These are phyloP conservation scores for Bos taurus DNA, from an alignment of 2,113 vertebrate species.

Conservation along the genomic window DNA sequence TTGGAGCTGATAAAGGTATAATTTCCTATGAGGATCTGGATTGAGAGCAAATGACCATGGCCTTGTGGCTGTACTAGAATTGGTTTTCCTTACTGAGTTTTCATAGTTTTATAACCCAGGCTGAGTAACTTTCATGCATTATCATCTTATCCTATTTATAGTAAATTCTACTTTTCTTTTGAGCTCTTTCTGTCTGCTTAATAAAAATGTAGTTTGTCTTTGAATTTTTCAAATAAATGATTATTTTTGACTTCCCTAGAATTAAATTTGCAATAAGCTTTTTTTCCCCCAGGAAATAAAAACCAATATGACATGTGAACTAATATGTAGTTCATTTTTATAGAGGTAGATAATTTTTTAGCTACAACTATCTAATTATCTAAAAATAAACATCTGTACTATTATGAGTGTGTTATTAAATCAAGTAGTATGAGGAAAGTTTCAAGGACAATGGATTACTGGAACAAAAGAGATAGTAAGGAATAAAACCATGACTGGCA, in stretches of 20 bases:
- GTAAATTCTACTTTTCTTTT: neutral
- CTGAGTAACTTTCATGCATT: neutral
- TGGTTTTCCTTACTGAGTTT: neutral
- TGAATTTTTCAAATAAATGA: constrained; percentile 5
- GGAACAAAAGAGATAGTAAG: constrained; percentile 35
- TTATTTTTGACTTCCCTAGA: constrained; percentile 9
- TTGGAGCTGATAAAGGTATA: neutral
- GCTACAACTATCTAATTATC: constrained; percentile 1
- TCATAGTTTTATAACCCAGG: neutral
- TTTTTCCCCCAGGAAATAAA: neutral
- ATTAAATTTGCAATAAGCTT: neutral
- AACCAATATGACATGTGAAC: neutral
- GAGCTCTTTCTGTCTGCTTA: neutral
- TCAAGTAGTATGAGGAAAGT: neutral
- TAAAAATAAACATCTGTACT: constrained; percentile 45
- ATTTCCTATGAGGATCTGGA: neutral
- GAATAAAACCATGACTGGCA: constrained; percentile 15
- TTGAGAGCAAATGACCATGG: neutral
- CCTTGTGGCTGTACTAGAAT: neutral
- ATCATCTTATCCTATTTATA: neutral
- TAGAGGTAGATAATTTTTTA: neutral
- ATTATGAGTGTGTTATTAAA: constrained; percentile 20
- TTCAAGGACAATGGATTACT: constrained; percentile 49
- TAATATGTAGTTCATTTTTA: neutral
- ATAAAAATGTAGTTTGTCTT: neutral